These are phyloP conservation scores for Thaumetopoea pityocampa DNA, from an alignment of 1,140 invertebrate genomes.

Conservation along the genomic window DNA sequence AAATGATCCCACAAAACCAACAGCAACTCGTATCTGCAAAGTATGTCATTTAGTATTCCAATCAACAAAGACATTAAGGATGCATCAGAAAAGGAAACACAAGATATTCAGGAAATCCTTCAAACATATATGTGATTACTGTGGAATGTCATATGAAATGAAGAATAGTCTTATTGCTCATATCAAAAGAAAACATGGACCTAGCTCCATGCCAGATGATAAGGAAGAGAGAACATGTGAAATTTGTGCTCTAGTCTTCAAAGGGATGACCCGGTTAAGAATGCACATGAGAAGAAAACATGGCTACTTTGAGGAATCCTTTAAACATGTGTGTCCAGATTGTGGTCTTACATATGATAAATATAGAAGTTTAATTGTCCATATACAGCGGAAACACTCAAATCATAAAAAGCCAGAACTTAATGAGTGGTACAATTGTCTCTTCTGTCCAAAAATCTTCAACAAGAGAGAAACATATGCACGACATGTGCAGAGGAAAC, in stretches of 20 bases:
- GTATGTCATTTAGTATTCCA: constrained; percentile 65
- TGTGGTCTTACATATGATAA: constrained; percentile 65
- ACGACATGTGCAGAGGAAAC: constrained; percentile 62
- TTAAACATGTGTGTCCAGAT: constrained; percentile 49
- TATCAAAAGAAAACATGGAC: constrained; percentile 63
- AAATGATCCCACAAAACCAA: constrained; percentile 23
- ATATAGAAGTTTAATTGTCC: constrained; percentile 57
- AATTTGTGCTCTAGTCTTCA: constrained; percentile 62
- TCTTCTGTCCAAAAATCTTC: constrained; percentile 60
- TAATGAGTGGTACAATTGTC: constrained; percentile 53
- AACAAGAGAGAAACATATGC: constrained; percentile 57
- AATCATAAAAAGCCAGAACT: constrained; percentile 27
- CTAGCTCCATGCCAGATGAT: constrained; percentile 41
- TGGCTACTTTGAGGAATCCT: constrained; percentile 53
- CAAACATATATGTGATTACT: constrained; percentile 56
- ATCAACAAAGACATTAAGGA: constrained; percentile 46
- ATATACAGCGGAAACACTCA: constrained; percentile 55
- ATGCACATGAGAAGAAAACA: constrained; percentile 68
- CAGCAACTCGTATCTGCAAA: constrained; percentile 47
- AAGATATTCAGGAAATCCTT: constrained; percentile 49
- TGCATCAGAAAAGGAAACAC: constrained; percentile 62
- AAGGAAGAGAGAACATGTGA: constrained; percentile 56
- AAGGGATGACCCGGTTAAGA: constrained; percentile 51
- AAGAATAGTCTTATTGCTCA: constrained; percentile 61
- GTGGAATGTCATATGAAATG: constrained; percentile 57